A percentile compares a stretch with the other conserved stretches of the same genome.
Conservation (phyloP, 2,888 invertebrate species). For the Anoplius nigerrimus region DNA sequence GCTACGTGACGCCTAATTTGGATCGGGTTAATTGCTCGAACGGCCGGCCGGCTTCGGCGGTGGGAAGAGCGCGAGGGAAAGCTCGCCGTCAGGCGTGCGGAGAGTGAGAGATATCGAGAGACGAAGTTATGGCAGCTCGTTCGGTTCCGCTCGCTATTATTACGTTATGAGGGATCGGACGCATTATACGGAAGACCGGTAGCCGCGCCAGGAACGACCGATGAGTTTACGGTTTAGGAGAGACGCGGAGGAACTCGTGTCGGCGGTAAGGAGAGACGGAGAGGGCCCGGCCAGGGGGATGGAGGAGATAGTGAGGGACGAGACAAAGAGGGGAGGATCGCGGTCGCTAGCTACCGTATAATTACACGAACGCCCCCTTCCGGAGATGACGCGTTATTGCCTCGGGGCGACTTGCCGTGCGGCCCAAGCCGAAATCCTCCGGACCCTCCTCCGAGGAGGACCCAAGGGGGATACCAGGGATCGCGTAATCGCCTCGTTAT, state of each 20-base stretch:
- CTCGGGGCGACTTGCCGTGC: constrained; percentile 62
- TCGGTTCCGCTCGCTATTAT: constrained; percentile 63
- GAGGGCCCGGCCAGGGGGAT: constrained; percentile 27
- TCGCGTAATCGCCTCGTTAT: constrained; percentile 61
- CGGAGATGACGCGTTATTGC: constrained; percentile 63
- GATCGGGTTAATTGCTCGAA: too few species aligned
- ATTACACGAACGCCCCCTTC: constrained; percentile 68
- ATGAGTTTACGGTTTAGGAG: constrained; percentile 72
- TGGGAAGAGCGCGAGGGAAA: neutral
- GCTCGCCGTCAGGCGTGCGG: neutral
- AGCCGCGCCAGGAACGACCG: constrained; percentile 63
- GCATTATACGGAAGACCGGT: constrained; percentile 74
- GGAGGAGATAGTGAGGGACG: neutral
- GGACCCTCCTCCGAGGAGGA: constrained; percentile 45
- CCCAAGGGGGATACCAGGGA: constrained; percentile 47
- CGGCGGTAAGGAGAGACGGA: constrained; percentile 18
- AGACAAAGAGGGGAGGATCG: constrained; percentile 29
- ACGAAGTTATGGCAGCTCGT: constrained; percentile 67
- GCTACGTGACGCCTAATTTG: too few species aligned
- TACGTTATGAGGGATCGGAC: constrained; percentile 68
- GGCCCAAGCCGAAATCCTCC: constrained; percentile 58
- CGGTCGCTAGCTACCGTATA: constrained; percentile 72
- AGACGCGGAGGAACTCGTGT: constrained; percentile 48
- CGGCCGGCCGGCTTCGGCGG: too few species aligned
- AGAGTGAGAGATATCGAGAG: neutral